A percentile compares a stretch with the other conserved stretches of the same genome.
Evolutionary conservation across 2,888 invertebrate genomes (phyloP).

Genomic region (Xestia sexstrigata): DNA sequence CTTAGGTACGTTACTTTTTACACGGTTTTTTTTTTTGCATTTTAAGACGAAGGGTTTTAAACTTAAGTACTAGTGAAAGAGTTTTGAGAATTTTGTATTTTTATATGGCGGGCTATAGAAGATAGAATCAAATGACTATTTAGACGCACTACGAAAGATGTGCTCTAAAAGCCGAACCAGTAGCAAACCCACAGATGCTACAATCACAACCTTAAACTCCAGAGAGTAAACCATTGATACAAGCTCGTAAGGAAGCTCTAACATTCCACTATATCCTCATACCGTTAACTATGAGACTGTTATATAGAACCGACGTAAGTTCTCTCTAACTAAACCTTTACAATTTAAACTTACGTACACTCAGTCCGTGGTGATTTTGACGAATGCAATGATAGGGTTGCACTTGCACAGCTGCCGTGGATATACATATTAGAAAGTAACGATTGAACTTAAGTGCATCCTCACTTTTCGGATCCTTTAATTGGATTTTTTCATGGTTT

Average conservation of each 20-base stretch:
- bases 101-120: not conserved
- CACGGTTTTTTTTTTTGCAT: not conserved
- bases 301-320: conserved; percentile 42
- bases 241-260: conserved; percentile 26
- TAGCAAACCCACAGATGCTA: not conserved
- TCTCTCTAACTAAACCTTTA: conserved; percentile 56
- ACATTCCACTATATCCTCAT: conserved; percentile 30
- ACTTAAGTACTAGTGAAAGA: not conserved
- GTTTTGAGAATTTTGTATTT: not conserved
- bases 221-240: conserved; percentile 28
- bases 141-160: not conserved
- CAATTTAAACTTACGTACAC: conserved; percentile 60
- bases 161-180: not conserved
- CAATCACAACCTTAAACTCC: not conserved
- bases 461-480: not conserved
- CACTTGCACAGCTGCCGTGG: conserved; percentile 5
- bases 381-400: conserved; percentile 47
- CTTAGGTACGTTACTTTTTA: not conserved
- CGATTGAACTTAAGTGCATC: not conserved
- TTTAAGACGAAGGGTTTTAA: not conserved
- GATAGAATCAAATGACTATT: not conserved
- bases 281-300: conserved; percentile 40
- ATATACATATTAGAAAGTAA: not conserved
- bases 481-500: too few species aligned
- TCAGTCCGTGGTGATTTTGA: conserved; percentile 45